Conservation (phyloP, 2,113 vertebrate genomes). For the Chionodraco myersi region DNA sequence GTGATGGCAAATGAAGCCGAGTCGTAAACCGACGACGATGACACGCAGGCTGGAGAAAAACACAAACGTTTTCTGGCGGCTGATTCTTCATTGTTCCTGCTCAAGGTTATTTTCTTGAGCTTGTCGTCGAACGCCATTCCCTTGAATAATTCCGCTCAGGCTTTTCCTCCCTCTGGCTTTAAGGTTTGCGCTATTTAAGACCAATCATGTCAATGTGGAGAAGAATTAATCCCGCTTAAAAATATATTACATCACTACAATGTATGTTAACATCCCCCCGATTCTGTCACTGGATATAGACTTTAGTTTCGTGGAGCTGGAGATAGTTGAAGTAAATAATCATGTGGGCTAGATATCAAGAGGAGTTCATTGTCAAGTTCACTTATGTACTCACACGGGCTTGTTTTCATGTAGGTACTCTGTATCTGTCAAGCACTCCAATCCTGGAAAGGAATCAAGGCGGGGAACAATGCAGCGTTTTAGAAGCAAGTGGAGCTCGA, state of each 20-base stretch:
- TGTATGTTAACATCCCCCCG: constrained; percentile 62
- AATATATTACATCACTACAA: constrained; percentile 75
- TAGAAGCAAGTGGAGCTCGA: constrained; percentile 45
- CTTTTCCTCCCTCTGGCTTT: constrained; percentile 76
- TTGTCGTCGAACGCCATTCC: constrained; percentile 72
- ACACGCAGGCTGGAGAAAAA: constrained; percentile 55
- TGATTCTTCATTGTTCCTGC: constrained; percentile 81
- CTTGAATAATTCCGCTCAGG: constrained; percentile 79
- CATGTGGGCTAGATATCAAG: constrained; percentile 50
- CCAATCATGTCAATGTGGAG: constrained; percentile 81
- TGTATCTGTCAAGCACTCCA: constrained; percentile 52
- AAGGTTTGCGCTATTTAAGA: constrained; percentile 82
- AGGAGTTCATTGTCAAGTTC: constrained; percentile 69
- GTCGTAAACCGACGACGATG: constrained; percentile 70
- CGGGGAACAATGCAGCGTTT: constrained; percentile 58
- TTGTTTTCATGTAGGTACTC: constrained; percentile 63
- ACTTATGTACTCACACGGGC: constrained; percentile 34
- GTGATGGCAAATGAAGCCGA: constrained; percentile 80
- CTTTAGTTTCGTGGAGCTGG: constrained; percentile 53
- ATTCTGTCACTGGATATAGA: constrained; percentile 74
- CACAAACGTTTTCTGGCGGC: constrained; percentile 78
- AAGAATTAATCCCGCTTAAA: constrained; percentile 80
- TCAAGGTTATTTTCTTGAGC: constrained; percentile 83
- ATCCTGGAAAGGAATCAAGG: constrained; percentile 43
- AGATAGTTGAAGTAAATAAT: constrained; percentile 74